Base-by-base conservation (phyloP, 2,888 invertebrate genomes). In the Tetragonula carbonaria region DNA sequence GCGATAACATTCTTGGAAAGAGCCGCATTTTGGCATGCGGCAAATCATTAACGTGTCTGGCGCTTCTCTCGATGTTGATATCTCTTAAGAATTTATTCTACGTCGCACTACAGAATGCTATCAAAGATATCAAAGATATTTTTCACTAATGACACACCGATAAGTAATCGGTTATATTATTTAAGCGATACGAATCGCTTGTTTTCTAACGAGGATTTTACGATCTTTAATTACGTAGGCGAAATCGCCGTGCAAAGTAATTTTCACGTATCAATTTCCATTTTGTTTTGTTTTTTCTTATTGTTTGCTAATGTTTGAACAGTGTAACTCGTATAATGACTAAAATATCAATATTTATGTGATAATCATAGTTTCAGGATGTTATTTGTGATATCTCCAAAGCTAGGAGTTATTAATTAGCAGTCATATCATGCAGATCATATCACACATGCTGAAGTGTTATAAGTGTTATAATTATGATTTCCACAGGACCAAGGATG, bases 401-500 rank as follows among this genome's bases (percentile, higher is more conserved):
- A 62, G 28, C 16, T 45, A 16, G 0, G 5, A 8, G 62, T 28
- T 8, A 0, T 33, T 62, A 62, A 62, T 62, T 18, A 16, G 16
- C 2, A 28, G 16, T 23, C 18, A 28, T 28, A 28, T 28, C 28
- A 18, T 62, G 16, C 28, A 8, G 14, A 45, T 8, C 23, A 21
- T 59, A 14, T 1, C n/a, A n/a, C 23, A 5, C 14, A 0, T 59
- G 14, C 57, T n/a, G 5, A 4, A 59, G 57, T n/a, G n/a, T n/a
- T 23, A n/a, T 5, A 57, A 28, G 8, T 16, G 21, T 53, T 13
- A n/a, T 6, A 8, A 21, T 33, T 38, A 23, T 53, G 53, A 16
- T 8, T 53, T 86, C 80, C 50, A 80, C 14, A 94, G 93, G 92
- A 91, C 84, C 90, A 86, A 93, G 90, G 90, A 93, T 94, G 92